These are phyloP conservation scores for Shinisaurus crocodilurus DNA, from an alignment of 2,113 vertebrate species.

Conservation along the genomic window DNA sequence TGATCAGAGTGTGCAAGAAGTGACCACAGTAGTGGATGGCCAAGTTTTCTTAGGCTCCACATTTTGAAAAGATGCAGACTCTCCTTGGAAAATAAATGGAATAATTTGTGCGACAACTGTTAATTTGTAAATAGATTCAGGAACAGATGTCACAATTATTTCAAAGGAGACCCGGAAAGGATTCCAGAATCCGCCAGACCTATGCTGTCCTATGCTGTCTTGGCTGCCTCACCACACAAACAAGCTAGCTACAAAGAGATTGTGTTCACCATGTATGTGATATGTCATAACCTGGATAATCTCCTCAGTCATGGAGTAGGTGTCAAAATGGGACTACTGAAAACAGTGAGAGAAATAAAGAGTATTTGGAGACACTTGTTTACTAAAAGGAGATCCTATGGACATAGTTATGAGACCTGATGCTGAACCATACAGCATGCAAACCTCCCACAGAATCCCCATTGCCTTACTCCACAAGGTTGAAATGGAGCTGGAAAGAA, in stretches of 20 bases:
- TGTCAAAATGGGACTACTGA: no score
- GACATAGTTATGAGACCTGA: background rate
- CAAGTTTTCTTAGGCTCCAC: background rate
- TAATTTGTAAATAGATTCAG: no score
- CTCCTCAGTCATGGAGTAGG: no score
- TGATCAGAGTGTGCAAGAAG: background rate
- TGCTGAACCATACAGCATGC: background rate
- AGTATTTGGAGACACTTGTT: no score
- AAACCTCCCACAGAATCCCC: background rate
- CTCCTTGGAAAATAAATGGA: background rate
- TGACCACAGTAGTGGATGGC: background rate
- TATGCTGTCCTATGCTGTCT: no score
- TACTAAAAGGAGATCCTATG: background rate
- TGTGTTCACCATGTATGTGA: no score
- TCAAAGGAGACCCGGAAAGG: background rate
- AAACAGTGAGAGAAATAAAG: no score
- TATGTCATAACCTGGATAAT: background rate
- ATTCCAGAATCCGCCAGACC: no score
- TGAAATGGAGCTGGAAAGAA: no score
- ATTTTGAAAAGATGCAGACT: background rate
- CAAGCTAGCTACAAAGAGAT: no score
- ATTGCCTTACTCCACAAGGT: background rate
- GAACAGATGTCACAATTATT: background rate
- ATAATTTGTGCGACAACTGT: background rate
- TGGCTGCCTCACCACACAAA: no score